Percentiles rank a stretch among this genome's conserved stretches.
These are phyloP conservation scores for Pandemis corylana DNA, from an alignment of 2,888 invertebrate genomes.

Conservation along the genomic window DNA sequence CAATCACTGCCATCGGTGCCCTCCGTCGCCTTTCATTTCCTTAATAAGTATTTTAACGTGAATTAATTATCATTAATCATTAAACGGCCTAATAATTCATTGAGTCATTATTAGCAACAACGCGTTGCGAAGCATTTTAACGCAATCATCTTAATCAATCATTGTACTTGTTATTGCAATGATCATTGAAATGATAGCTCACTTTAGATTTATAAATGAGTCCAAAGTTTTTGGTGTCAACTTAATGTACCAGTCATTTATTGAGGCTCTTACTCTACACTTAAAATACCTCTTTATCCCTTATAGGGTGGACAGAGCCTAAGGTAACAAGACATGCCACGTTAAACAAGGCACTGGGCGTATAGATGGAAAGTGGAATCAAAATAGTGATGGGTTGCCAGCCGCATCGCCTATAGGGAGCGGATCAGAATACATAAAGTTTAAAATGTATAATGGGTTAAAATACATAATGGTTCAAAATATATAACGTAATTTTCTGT, in stretches of 20 bases:
- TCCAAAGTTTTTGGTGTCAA: background rate
- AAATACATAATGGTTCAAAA: no score
- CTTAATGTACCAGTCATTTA: background rate
- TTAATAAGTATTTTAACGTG: background rate
- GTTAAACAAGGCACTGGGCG: no score
- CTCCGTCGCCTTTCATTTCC: background rate
- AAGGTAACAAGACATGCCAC: no score
- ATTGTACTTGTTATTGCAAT: constrained; percentile 30
- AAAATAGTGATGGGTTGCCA: no score
- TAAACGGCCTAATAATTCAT: constrained; percentile 11
- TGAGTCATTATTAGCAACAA: constrained; percentile 20
- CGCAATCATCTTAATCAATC: constrained; percentile 35
- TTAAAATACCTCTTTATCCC: no score
- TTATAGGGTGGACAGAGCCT: no score
- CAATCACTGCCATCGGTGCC: background rate
- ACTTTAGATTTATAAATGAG: constrained; percentile 13
- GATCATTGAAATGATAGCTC: constrained; percentile 29
- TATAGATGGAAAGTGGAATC: no score
- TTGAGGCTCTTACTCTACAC: no score
- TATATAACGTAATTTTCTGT: no score
- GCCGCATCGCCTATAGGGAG: no score
- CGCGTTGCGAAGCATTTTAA: constrained; percentile 30
- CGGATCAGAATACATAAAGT: no score
- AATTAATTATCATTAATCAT: constrained; percentile 20
- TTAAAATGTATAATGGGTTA: no score